Conservation (phyloP, 2,888 invertebrate species). For the Lasioglossum morio region DNA sequence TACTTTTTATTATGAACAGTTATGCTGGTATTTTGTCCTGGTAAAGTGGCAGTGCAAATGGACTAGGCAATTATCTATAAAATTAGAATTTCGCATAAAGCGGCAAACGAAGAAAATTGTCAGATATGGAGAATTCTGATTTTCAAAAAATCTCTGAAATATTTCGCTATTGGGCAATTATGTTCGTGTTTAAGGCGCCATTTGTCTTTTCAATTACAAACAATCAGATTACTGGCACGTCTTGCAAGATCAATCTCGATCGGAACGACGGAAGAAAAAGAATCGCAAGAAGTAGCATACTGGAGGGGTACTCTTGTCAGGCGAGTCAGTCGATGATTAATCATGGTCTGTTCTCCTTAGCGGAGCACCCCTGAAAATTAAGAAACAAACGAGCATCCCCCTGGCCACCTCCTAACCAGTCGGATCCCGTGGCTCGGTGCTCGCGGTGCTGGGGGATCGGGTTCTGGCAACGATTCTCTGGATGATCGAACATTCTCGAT, state of each 20-base stretch:
- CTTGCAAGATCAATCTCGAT: slow-evolving; percentile 6
- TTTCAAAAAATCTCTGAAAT: not conserved
- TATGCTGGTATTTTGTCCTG: too few relatives aligned
- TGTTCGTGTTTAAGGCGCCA: not conserved
- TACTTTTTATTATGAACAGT: too few relatives aligned
- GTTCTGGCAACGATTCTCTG: slow-evolving; percentile 29
- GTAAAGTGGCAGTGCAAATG: too few relatives aligned
- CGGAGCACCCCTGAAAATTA: not conserved
- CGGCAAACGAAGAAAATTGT: too few relatives aligned
- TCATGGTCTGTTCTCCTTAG: slow-evolving; percentile 7
- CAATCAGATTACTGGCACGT: not conserved
- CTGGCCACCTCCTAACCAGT: not conserved
- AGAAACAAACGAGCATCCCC: slow-evolving; percentile 10
- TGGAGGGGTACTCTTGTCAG: not conserved
- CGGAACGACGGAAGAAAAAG: not conserved
- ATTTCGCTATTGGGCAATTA: not conserved
- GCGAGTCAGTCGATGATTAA: not conserved
- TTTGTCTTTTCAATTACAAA: not conserved
- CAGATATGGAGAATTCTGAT: too few relatives aligned
- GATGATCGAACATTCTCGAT: slow-evolving; percentile 63
- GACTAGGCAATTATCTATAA: too few relatives aligned
- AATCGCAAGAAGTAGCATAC: not conserved
- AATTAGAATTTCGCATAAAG: too few relatives aligned
- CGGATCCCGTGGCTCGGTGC: slow-evolving; percentile 13
- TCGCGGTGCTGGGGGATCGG: not conserved